These are phyloP conservation scores for Hesperia comma DNA, from an alignment of 2,888 invertebrate species.

Conservation along the genomic window DNA sequence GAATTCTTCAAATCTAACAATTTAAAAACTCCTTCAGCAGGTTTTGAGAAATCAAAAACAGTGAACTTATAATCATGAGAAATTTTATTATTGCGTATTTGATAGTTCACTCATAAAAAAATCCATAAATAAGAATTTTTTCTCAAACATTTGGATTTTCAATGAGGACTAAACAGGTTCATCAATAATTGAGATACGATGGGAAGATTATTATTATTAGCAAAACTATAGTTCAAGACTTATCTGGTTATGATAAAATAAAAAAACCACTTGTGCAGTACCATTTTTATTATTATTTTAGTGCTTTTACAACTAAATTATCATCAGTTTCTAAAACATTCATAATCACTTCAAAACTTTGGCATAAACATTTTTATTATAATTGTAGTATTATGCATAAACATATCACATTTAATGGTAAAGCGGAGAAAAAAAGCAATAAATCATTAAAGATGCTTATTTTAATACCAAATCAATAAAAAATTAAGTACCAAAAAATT, in stretches of 20 bases:
- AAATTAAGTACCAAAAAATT: background rate
- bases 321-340: conserved; percentile 47
- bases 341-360: conserved; percentile 56
- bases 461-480: background rate
- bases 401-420: conserved; percentile 8
- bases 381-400: conserved; percentile 7
- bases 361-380: conserved; percentile 55
- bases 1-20: no score
- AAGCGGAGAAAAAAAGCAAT: background rate
- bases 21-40: no score
- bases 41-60: no score
- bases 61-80: no score
- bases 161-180: no score
- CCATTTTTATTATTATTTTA: conserved; percentile 62
- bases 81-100: no score
- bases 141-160: no score
- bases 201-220: no score
- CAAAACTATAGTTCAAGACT: background rate
- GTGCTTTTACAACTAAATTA: conserved; percentile 56
- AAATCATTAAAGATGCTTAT: background rate
- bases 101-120: no score
- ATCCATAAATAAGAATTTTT: no score
- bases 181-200: no score
- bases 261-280: conserved; percentile 48
- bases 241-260: background rate